phyloP scores from a whole-genome alignment of 2,797 vertebrate genomes.

The Sebastes matsubarae region DNA sequence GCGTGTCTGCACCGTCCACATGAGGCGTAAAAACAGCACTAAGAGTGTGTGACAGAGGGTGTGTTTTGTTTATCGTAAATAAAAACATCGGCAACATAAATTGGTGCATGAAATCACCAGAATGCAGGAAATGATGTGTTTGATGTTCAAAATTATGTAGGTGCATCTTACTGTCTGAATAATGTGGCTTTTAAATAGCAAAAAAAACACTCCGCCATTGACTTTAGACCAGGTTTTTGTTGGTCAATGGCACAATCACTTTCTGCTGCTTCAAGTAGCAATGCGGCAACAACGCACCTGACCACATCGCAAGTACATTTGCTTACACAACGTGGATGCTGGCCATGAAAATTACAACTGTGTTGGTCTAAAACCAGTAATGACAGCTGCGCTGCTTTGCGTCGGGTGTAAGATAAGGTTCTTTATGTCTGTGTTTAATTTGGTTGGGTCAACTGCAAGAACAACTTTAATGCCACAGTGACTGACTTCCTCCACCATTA shows the following conservation, averaged over 20 bases:
- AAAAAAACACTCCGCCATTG: too few species aligned
- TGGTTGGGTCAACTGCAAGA: constrained; percentile 31
- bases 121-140: background rate
- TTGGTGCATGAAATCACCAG: background rate
- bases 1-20: background rate
- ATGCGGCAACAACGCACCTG: too few species aligned
- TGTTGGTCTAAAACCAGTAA: too few species aligned
- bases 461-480: constrained; percentile 23
- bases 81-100: background rate
- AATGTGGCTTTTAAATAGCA: background rate
- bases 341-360: too few species aligned
- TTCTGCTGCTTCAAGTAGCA: too few species aligned
- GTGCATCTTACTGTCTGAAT: background rate
- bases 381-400: background rate
- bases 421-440: constrained; percentile 23
- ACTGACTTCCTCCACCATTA: background rate
- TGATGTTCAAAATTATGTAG: background rate
- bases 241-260: too few species aligned
- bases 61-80: background rate
- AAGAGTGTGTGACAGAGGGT: too few species aligned
- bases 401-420: background rate
- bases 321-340: too few species aligned
- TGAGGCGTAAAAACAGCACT: background rate
- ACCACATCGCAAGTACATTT: too few species aligned
- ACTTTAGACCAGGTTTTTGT: too few species aligned